Percentiles rank a stretch among this genome's conserved stretches.
phyloP scores from a whole-genome alignment of 2,113 vertebrate species.

The Ochotona curzoniae region DNA sequence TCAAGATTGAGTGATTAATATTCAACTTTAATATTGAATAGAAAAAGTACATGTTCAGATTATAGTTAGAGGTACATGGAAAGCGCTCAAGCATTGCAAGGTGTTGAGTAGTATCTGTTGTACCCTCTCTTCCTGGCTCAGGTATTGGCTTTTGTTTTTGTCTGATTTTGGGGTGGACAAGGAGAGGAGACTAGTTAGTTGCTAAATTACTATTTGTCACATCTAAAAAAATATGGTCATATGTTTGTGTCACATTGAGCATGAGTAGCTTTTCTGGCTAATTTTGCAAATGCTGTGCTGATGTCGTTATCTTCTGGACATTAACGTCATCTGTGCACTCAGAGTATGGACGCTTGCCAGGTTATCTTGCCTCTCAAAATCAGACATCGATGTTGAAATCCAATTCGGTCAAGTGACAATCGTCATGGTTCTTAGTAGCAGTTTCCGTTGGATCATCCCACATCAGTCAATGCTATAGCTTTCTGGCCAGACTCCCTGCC shows the following conservation, averaged over 20 bases:
- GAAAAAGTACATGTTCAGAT: background rate
- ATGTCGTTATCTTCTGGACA: background rate
- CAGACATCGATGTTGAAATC: background rate
- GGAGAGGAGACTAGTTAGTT: background rate
- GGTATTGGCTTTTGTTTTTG: background rate
- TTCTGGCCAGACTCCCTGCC: background rate
- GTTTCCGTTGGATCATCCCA: background rate
- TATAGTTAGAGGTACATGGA: background rate
- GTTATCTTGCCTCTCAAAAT: background rate
- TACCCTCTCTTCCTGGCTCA: background rate
- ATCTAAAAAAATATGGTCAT: background rate
- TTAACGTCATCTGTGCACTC: too few relatives aligned
- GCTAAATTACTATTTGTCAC: background rate
- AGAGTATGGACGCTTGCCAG: background rate
- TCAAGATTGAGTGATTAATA: background rate
- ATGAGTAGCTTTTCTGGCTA: background rate
- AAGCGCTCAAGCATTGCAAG: background rate
- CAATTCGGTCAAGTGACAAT: background rate
- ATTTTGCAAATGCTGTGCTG: background rate
- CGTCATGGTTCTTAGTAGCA: background rate
- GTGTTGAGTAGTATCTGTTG: background rate
- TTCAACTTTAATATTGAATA: background rate
- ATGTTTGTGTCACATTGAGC: background rate
- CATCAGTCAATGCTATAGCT: background rate
- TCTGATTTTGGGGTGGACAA: background rate